Base-by-base conservation (phyloP, 2,888 invertebrate species). In the Drosophila acutilabella region DNA sequence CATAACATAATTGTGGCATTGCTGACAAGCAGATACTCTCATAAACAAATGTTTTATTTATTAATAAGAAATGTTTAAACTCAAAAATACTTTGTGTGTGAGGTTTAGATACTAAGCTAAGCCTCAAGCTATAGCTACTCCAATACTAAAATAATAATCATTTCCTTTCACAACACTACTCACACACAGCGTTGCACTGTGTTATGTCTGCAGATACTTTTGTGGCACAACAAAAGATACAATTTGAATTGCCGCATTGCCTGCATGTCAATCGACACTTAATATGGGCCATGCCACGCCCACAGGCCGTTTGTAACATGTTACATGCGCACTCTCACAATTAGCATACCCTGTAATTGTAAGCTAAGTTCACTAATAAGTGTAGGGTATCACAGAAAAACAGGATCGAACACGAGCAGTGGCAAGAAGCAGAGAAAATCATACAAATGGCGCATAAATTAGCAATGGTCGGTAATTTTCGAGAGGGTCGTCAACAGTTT, bases 381-480 rank as follows among this genome's bases (percentile, higher is more conserved):
- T 57, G 64, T 36, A 53, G 64, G 36, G 64, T 57, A 64, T 64
- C 20, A 36, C 44, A 56, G 51, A 60, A 51, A 51, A 74, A 40
- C 57, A 65, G 77, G 68, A 74, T 58, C 23, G 71, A 52, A 41
- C 18, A 50, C 16, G n/a, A 40, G 26, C 14, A 48, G 20, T 20
- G 26, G 8, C 57, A 47, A 41, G 33, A 53, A 72, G 45, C 65
- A 65, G 61, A 52, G 66, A 81, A 85, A 85, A 85, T 85, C 86
- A 81, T 89, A 88, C 73, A 73, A 85, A 74, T 73, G 86, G 72
- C 86, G 85, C 89, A 86, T 86, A 86, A 86, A 86, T 86, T 86
- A 86, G 86, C 88, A 80, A 89, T 86, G 85, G 85, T 86, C 88
- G 80, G 89, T 89, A 89, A 89, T 82, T 88, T 78, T 74, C 42